These are phyloP conservation scores for Oxyura jamaicensis DNA, from an alignment of 2,113 vertebrate genomes.

Conservation along the genomic window DNA sequence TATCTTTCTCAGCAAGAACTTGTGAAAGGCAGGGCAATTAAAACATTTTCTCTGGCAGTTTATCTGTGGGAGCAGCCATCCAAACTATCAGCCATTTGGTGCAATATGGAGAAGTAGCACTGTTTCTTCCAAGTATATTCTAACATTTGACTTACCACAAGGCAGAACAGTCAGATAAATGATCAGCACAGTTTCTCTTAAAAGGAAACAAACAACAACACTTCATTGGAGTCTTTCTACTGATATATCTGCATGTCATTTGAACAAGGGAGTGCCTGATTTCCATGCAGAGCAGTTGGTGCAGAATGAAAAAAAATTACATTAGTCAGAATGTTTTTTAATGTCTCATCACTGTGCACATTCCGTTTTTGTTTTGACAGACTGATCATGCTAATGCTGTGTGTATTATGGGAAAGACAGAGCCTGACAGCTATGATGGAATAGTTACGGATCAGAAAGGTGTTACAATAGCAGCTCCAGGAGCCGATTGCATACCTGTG, in stretches of 20 bases:
- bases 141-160: background rate
- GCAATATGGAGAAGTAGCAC: background rate
- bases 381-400: conserved; percentile 84
- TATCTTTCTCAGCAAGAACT: background rate
- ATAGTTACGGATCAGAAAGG: conserved; percentile 84
- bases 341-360: background rate
- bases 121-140: background rate
- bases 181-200: background rate
- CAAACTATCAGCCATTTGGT: background rate
- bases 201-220: background rate
- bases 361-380: conserved; percentile 68
- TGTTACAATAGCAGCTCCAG: conserved; percentile 86
- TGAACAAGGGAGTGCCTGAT: background rate
- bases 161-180: background rate
- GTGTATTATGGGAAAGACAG: conserved; percentile 82
- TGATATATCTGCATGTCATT: background rate
- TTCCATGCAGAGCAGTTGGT: background rate
- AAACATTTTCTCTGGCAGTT: background rate
- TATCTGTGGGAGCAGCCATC: background rate
- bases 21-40: background rate
- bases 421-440: conserved; percentile 89
- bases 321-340: background rate
- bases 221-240: background rate
- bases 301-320: background rate
- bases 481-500: conserved; percentile 93